Percentiles rank a stretch among this genome's conserved stretches.
phyloP scores from a whole-genome alignment of 2,113 vertebrate genomes.

The Stercorarius parasiticus region DNA sequence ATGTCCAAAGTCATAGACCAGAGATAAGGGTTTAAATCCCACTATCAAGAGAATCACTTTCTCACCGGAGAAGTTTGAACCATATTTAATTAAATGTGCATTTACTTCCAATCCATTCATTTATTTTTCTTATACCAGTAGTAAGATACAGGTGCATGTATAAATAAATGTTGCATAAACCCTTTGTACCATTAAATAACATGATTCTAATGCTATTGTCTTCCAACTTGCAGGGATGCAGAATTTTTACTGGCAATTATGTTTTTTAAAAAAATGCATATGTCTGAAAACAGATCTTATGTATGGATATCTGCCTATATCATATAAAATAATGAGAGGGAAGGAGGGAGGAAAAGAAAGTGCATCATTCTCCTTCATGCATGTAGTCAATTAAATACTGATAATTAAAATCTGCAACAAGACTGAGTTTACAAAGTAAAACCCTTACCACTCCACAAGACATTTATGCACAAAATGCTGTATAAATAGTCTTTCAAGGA shows the following conservation, averaged over 20 bases:
- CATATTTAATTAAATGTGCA: slow-evolving; percentile 21
- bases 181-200: neutral
- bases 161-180: neutral
- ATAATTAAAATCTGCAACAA: neutral
- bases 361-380: neutral
- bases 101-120: neutral
- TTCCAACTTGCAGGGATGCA: neutral
- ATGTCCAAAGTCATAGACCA: neutral
- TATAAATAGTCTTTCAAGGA: neutral
- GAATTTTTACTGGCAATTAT: neutral
- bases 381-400: neutral
- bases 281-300: neutral
- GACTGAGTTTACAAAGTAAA: neutral
- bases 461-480: neutral
- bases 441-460: neutral
- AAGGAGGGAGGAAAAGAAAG: neutral
- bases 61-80: neutral
- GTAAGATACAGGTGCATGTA: neutral
- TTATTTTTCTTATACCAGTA: neutral
- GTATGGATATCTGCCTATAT: neutral
- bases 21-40: slow-evolving; percentile 23
- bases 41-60: neutral
- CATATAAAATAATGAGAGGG: neutral
- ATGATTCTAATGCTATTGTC: neutral
- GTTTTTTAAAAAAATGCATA: neutral